A percentile compares a stretch with the other conserved stretches of the same genome.
phyloP scores from a whole-genome alignment of 2,888 invertebrate species.

The Sesia bembeciformis region DNA sequence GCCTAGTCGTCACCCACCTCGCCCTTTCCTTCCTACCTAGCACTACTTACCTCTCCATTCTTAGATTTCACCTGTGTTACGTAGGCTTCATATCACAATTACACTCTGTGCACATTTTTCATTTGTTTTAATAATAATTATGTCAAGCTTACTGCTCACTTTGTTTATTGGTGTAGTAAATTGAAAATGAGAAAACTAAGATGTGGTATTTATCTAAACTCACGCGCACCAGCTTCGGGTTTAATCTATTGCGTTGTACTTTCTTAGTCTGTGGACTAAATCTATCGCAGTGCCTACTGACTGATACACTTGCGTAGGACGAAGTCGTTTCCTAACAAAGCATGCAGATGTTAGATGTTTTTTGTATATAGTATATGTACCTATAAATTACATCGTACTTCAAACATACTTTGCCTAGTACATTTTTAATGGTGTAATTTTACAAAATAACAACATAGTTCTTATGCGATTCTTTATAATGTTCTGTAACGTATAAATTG shows the following conservation, averaged over 20 bases:
- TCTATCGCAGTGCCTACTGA: slow-evolving; percentile 16
- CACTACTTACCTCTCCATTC: slow-evolving; percentile 42
- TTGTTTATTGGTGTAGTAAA: slow-evolving; percentile 43
- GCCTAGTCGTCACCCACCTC: slow-evolving; percentile 45
- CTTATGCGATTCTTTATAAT: slow-evolving; percentile 1
- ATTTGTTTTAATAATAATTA: slow-evolving; percentile 21
- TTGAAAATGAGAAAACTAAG: slow-evolving; percentile 28
- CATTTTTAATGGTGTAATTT: background rate
- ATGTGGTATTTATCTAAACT: slow-evolving; percentile 25
- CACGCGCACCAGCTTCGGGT: slow-evolving; percentile 29
- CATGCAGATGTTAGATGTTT: slow-evolving; percentile 51
- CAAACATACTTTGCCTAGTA: background rate
- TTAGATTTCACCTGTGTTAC: slow-evolving; percentile 41
- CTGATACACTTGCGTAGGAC: slow-evolving; percentile 18
- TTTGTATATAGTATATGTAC: slow-evolving; percentile 8
- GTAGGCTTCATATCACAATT: slow-evolving; percentile 42
- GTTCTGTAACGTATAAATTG: background rate
- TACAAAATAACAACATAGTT: slow-evolving; percentile 3
- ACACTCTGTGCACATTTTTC: slow-evolving; percentile 47
- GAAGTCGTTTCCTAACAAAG: slow-evolving; percentile 19
- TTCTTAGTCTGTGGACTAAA: slow-evolving; percentile 11
- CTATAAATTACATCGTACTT: background rate
- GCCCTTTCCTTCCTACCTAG: slow-evolving; percentile 36
- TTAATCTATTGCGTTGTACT: slow-evolving; percentile 11
- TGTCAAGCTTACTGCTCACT: slow-evolving; percentile 49